These are phyloP conservation scores for Struthio camelus DNA, from an alignment of 2,113 vertebrate species.

Conservation along the genomic window DNA sequence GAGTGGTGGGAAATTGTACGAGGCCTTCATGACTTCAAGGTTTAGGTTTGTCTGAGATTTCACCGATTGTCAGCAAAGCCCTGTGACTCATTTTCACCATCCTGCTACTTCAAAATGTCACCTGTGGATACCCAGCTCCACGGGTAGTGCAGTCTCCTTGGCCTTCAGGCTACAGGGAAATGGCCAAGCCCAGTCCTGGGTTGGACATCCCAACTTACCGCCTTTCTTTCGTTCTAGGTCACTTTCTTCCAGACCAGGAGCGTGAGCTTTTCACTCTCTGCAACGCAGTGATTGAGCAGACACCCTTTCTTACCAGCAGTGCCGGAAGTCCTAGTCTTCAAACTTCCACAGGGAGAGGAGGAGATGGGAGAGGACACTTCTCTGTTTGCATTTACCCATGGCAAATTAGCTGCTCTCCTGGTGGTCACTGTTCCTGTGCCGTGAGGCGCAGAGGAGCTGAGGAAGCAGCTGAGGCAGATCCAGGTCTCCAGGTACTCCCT, in stretches of 20 bases:
- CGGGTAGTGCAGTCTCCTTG: accelerated
- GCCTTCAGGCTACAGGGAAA: background rate
- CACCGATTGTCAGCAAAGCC: background rate
- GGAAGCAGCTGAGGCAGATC: background rate
- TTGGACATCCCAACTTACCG: background rate
- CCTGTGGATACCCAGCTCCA: background rate
- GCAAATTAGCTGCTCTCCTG: background rate
- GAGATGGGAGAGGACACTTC: background rate
- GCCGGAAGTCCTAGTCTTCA: background rate
- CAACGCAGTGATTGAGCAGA: background rate
- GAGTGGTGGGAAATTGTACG: background rate
- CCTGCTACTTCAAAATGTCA: background rate
- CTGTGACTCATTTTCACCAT: background rate
- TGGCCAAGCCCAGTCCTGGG: background rate
- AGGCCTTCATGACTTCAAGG: background rate
- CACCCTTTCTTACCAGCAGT: background rate
- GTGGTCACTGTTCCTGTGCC: background rate
- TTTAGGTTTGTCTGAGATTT: background rate
- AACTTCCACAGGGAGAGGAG: background rate
- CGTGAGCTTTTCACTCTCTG: too few relatives aligned
- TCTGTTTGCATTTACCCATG: background rate
- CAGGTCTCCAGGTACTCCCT: background rate
- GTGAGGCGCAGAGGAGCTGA: background rate
- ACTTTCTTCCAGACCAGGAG: background rate
- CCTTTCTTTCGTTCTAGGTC: background rate